Conservation (phyloP, 2,888 invertebrate species). For the Dasysyrphus albostriatus region DNA sequence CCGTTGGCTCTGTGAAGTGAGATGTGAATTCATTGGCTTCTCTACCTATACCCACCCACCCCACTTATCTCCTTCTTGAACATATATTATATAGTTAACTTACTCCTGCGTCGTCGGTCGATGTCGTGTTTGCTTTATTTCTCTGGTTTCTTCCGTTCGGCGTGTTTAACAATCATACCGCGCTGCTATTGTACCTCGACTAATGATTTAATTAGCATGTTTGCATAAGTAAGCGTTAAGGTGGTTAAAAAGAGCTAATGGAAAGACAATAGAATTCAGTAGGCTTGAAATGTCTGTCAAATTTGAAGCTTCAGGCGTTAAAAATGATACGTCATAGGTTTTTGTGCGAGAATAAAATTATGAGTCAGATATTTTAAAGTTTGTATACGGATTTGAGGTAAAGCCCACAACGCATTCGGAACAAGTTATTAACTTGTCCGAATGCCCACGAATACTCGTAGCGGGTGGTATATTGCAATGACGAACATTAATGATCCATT, state of each 20-base stretch:
- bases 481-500: slow-evolving; percentile 25
- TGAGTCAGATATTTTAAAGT: slow-evolving; percentile 42
- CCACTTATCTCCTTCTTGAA: neutral
- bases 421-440: neutral
- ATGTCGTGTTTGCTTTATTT: neutral
- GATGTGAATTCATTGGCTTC: slow-evolving; percentile 58
- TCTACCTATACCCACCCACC: slow-evolving; percentile 8
- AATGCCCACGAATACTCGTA: slow-evolving; percentile 47
- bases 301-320: slow-evolving; percentile 21
- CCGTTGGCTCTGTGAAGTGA: slow-evolving; percentile 51
- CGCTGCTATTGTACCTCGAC: slow-evolving; percentile 15
- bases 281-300: slow-evolving; percentile 54
- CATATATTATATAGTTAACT: neutral
- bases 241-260: slow-evolving; percentile 32
- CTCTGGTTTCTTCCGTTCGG: slow-evolving; percentile 45
- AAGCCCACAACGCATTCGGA: neutral
- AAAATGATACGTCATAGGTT: slow-evolving; percentile 30
- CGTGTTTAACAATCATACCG: slow-evolving; percentile 25
- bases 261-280: slow-evolving; percentile 69
- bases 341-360: neutral
- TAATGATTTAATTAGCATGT: slow-evolving; percentile 67
- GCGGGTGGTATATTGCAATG: slow-evolving; percentile 17
- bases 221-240: slow-evolving; percentile 60
- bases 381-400: neutral
- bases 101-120: slow-evolving; percentile 7